Base-by-base conservation (phyloP, 2,888 invertebrate genomes). In the Sinelater perroti region DNA sequence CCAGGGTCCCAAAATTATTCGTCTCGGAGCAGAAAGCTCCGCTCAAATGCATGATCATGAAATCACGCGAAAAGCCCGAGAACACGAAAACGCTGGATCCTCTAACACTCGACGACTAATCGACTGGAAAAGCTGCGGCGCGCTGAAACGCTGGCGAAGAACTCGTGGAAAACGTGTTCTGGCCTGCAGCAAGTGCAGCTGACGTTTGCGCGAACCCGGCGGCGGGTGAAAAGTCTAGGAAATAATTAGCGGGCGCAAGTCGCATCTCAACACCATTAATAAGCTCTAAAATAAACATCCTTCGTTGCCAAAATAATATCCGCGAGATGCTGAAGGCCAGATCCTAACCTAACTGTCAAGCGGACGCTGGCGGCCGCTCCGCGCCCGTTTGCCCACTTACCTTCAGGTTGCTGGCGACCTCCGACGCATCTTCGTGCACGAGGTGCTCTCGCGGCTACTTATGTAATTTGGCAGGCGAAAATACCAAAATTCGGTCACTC, bases 231-330 rank as follows among this genome's bases (percentile, higher is more conserved):
- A n/a, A n/a, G n/a, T n/a, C n/a, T n/a, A n/a, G n/a, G n/a, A 51
- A 50, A 40, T 16, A 33, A 44, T 44, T 17, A 21, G 44, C 44
- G 17, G 6, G 24, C 8, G 33, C 20, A 31, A 36, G 31, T 26
- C 31, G 21, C 10, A 31, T 38, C 16, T 46, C 10, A 40, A 21
- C 17, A 26, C 18, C 21, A 51, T 51, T 36, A 58, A 60, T 63
- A 60, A 65, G 58, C 55, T 61, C 62, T 62, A 64, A 66, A 67
- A 67, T 67, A 66, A 64, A 55, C 54, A 61, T 52, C 62, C 60
- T 57, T 57, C 63, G 54, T 58, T 65, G 64, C 64, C 63, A 67
- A 60, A 63, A 61, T 44, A 59, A 55, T 42, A 58, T 40, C 40
- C 47, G 30, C 21, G 45, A 47, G 11, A 40, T 46, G 16, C 38